A percentile compares a stretch with the other conserved stretches of the same genome.
These are phyloP conservation scores for Sebastes hubbsi DNA, from an alignment of 2,797 vertebrate species.

Conservation along the genomic window DNA sequence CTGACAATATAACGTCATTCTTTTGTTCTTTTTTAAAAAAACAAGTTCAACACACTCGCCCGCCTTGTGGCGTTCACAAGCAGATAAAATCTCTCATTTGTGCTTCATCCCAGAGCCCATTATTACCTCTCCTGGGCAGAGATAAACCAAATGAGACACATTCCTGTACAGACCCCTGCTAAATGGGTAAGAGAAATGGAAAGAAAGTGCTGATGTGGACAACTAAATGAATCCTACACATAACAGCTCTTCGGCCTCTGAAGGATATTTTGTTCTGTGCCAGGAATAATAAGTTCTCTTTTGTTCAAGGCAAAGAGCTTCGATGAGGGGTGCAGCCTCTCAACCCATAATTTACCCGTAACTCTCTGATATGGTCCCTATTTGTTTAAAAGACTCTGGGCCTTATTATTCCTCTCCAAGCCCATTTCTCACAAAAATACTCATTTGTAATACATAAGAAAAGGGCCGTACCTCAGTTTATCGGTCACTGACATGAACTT, in stretches of 20 bases:
- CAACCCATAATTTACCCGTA: background rate
- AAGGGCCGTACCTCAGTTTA: background rate
- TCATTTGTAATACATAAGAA: background rate
- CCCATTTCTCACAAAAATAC: background rate
- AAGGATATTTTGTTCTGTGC: constrained; percentile 1
- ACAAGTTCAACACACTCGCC: background rate
- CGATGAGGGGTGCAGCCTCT: background rate
- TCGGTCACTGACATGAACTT: background rate
- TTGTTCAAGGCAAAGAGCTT: background rate
- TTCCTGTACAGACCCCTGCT: background rate
- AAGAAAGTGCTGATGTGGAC: constrained; percentile 32
- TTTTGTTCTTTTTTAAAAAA: constrained; percentile 1
- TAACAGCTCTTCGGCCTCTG: background rate
- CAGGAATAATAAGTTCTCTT: constrained; percentile 21
- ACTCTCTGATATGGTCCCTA: background rate
- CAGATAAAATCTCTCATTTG: constrained; percentile 32
- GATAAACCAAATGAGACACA: constrained; percentile 29
- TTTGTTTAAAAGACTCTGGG: background rate
- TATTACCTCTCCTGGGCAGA: constrained; percentile 26
- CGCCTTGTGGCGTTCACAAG: background rate
- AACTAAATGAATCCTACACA: constrained; percentile 18
- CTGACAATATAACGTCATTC: background rate
- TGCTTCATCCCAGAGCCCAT: background rate
- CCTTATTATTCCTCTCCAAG: background rate
- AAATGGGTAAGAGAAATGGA: background rate